These are phyloP conservation scores for Pentalonia nigronervosa DNA, from an alignment of 1,140 invertebrate genomes.

Conservation along the genomic window DNA sequence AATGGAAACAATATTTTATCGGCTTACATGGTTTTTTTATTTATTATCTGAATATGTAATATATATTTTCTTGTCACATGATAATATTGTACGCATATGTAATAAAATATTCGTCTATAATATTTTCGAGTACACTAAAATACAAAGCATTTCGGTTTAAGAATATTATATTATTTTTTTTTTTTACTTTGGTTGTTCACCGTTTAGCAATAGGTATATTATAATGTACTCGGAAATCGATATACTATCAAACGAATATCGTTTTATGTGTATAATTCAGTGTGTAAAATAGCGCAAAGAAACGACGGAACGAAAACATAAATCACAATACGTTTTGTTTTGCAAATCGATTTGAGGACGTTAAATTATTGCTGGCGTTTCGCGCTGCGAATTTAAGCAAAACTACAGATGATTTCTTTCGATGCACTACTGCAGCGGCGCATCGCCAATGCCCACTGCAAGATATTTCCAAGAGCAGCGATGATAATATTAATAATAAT, in stretches of 20 bases:
- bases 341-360: not conserved
- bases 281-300: too few relatives aligned
- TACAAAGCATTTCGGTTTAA: not conserved
- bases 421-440: too few relatives aligned
- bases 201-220: not conserved
- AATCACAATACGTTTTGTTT: not conserved
- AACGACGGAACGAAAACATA: not conserved
- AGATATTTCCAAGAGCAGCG: not conserved
- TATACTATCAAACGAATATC: not conserved
- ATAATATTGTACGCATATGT: not conserved
- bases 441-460: too few relatives aligned
- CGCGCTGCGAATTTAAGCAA: too few relatives aligned
- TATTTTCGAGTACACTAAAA: not conserved
- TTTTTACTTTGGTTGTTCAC: not conserved
- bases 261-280: not conserved
- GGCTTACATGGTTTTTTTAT: conserved; percentile 2
- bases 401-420: not conserved
- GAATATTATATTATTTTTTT: not conserved
- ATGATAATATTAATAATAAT: not conserved
- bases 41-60: conserved; percentile 13
- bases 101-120: not conserved
- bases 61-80: not conserved
- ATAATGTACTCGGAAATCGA: not conserved
- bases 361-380: not conserved
- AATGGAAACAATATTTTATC: conserved; percentile 22